Base-by-base conservation (phyloP, 1,140 invertebrate species). In the Palaemon carinicauda region DNA sequence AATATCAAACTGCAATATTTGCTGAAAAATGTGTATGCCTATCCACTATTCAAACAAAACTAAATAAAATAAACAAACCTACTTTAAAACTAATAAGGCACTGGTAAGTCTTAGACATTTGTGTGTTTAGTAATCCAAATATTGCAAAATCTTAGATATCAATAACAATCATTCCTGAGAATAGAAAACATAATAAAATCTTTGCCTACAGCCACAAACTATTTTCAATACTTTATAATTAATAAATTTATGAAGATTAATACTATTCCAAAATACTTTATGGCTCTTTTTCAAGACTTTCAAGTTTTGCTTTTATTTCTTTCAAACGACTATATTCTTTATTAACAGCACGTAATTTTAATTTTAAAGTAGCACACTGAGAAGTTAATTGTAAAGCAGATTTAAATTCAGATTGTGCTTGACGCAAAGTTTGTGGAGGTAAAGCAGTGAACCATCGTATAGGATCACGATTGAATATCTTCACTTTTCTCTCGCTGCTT, bases 331-430 rank as follows among this genome's bases (percentile, higher is more conserved):
- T 78, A 54, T 79, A 85, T 53, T 85, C 82, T 21, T 85, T 85
- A 79, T n/a, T 69, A 0, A 85, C 74, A 29, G 75, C 77, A 29
- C 75, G 69, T 29, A 85, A 77, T 33, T 85, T 78, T 53, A 60
- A 65, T 33, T 79, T 56, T 41, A 41, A 27, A 15, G 82, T 79
- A 50, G 82, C 82, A 79, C 82, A 85, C 56, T 85, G 33, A 9
- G 82, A 74, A 71, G 50, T 29, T 15, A 85, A 51, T 10, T 65
- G 41, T 52, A 85, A 33, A 17, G 82, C 75, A 19, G 75, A 52
- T 56, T 85, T 85, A 27, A 85, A 85, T 27, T 85, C 82, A 33
- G 65, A 31, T 33, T 85, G 82, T 12, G 82, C 82, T 50, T 85
- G 82, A n/a, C 56, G 78, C 24, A 85, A 52, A 53, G 82, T 79